Evolutionary conservation across 2,113 vertebrate genomes (phyloP).

Genomic region (Nymphicus hollandicus): DNA sequence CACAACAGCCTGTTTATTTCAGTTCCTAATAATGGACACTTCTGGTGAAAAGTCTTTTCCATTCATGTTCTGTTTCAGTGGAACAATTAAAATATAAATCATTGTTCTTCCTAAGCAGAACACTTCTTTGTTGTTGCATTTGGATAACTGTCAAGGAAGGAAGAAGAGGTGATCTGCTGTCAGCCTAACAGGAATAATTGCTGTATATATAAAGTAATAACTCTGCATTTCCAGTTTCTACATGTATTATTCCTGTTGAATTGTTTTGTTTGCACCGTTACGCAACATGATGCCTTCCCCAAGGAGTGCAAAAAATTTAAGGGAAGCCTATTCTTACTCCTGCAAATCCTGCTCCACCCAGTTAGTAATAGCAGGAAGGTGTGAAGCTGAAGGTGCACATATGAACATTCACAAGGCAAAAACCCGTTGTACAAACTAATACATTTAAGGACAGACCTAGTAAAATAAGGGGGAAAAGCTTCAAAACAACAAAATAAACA

Average conservation of each 20-base stretch:
- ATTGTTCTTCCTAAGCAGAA: slow-evolving; percentile 36
- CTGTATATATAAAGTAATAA: slow-evolving; percentile 67
- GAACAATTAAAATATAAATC: slow-evolving; percentile 33
- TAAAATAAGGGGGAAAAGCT: background rate
- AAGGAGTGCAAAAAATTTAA: slow-evolving; percentile 17
- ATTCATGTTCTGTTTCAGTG: background rate
- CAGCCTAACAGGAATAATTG: slow-evolving; percentile 60
- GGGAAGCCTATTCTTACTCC: background rate
- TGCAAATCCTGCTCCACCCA: slow-evolving; percentile 24
- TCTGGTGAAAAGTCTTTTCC: background rate
- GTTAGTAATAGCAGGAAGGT: slow-evolving; percentile 30
- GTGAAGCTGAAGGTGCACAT: slow-evolving; percentile 19
- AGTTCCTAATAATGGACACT: background rate
- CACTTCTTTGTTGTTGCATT: slow-evolving; percentile 42
- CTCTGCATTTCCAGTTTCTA: slow-evolving; percentile 66
- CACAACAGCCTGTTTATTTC: background rate
- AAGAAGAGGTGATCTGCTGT: slow-evolving; percentile 63
- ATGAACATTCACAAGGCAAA: background rate
- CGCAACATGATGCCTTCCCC: slow-evolving; percentile 48
- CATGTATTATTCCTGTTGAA: slow-evolving; percentile 65
- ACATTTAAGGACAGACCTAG: background rate
- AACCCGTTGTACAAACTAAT: background rate
- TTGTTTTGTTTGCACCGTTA: slow-evolving; percentile 71
- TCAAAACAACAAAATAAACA: background rate
- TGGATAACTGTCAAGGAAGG: slow-evolving; percentile 62